A percentile compares a stretch with the other conserved stretches of the same genome.
These are phyloP conservation scores for Hydropsyche betteni DNA, from an alignment of 2,888 invertebrate genomes.

Conservation along the genomic window DNA sequence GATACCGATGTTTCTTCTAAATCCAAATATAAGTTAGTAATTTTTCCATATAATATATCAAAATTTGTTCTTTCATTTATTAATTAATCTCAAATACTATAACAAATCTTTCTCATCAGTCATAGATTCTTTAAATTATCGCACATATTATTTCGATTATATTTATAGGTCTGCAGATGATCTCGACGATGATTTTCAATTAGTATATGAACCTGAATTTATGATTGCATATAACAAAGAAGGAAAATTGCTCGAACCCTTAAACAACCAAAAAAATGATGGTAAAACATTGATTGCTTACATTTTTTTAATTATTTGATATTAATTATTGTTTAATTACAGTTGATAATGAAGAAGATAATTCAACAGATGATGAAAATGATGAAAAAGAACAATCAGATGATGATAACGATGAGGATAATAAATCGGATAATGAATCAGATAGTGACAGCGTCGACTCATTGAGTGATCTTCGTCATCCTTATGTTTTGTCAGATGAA, in stretches of 20 bases:
- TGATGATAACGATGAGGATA: conserved; percentile 53
- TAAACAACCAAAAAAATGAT: conserved; percentile 60
- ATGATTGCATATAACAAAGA: conserved; percentile 65
- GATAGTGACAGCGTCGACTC: conserved; percentile 54
- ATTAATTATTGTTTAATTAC: not conserved
- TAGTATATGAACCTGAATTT: conserved; percentile 66
- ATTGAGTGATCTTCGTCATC: conserved; percentile 53
- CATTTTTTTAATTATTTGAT: conserved; percentile 4
- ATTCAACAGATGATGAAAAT: conserved; percentile 51
- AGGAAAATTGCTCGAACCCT: conserved; percentile 62
- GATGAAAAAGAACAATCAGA: conserved; percentile 51
- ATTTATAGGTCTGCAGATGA: conserved; percentile 79
- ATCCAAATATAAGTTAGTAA: conserved; percentile 68
- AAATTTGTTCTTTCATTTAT: not conserved
- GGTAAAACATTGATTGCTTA: conserved; percentile 53
- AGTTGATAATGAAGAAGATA: conserved; percentile 53
- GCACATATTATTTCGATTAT: not conserved
- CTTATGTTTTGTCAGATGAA: conserved; percentile 50
- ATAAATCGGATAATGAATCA: conserved; percentile 54
- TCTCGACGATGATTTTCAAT: conserved; percentile 81
- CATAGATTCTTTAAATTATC: not conserved
- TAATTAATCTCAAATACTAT: not conserved
- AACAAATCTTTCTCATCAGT: not conserved
- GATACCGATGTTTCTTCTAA: conserved; percentile 55
- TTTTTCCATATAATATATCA: not conserved